phyloP scores from a whole-genome alignment of 1,140 invertebrate species.

The Nasonia giraulti region DNA sequence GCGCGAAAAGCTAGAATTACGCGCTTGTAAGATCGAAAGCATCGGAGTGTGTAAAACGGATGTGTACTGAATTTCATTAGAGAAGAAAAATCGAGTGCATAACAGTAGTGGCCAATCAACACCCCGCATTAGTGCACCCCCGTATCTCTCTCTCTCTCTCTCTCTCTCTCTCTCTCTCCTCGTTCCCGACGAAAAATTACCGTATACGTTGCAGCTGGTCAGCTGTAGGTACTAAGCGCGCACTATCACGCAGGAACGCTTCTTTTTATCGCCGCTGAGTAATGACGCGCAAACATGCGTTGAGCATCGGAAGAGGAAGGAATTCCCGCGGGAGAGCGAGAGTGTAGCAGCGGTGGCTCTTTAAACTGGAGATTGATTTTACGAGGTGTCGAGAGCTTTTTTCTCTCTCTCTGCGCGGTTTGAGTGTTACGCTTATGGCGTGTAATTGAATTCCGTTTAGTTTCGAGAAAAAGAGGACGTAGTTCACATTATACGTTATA shows the following conservation, averaged over 20 bases:
- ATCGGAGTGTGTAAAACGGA: no score
- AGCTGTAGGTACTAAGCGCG: not conserved
- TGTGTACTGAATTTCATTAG: no score
- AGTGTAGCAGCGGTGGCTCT: not conserved
- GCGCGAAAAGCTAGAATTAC: no score
- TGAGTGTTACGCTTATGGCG: no score
- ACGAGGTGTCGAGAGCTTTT: slow-evolving; percentile 22
- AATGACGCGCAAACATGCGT: slow-evolving; percentile 41
- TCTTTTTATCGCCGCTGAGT: slow-evolving; percentile 25
- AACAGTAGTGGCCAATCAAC: not conserved
- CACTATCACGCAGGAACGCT: slow-evolving; percentile 26
- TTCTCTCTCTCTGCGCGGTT: not conserved
- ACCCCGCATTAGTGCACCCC: not conserved
- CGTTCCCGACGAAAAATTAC: not conserved
- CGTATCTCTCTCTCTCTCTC: not conserved
- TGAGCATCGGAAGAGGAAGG: not conserved
- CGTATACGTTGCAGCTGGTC: not conserved
- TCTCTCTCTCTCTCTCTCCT: not conserved
- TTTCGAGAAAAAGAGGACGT: not conserved
- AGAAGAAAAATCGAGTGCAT: no score
- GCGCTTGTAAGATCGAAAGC: no score
- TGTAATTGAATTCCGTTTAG: not conserved
- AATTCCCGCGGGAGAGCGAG: not conserved
- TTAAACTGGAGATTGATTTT: slow-evolving; percentile 35
- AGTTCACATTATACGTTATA: no score